Evolutionary conservation across 2,797 vertebrate genomes (phyloP).

Genomic region (Rhinatrema bivittatum): DNA sequence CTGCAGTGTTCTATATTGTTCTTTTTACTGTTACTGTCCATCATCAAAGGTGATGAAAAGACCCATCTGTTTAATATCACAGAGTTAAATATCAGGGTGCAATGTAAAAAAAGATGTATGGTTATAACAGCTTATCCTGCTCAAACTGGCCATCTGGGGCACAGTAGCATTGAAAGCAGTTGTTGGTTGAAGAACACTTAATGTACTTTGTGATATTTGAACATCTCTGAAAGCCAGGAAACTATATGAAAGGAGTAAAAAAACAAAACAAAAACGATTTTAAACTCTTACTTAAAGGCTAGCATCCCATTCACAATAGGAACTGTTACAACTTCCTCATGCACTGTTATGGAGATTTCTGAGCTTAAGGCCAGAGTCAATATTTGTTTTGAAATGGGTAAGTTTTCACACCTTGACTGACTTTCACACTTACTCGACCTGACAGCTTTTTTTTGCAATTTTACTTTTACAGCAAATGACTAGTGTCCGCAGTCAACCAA

Average conservation of each 20-base stretch:
- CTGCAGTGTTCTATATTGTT: constrained; percentile 16
- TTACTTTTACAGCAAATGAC: constrained; percentile 19
- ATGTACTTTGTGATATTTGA: no score
- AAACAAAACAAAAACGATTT: no score
- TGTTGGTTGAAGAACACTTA: no score
- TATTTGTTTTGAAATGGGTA: constrained; percentile 6
- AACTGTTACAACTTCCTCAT: not conserved
- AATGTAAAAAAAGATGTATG: not conserved
- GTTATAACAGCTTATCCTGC: not conserved
- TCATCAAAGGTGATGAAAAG: constrained; percentile 12
- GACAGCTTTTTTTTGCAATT: constrained; percentile 44
- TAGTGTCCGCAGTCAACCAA: constrained; percentile 36
- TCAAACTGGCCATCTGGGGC: constrained; percentile 9
- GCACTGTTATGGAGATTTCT: not conserved
- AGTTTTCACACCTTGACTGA: constrained; percentile 25
- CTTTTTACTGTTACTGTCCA: constrained; percentile 9
- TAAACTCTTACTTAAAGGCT: no score
- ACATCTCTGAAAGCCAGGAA: not conserved
- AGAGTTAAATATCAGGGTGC: constrained; percentile 3
- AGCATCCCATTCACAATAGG: no score
- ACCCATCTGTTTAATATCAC: constrained; percentile 6
- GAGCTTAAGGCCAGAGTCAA: not conserved
- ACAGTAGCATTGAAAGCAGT: not conserved
- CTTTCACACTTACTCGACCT: constrained; percentile 37
- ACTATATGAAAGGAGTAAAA: not conserved